Base-by-base conservation (phyloP, 2,888 invertebrate species). In the Acronicta leporina region DNA sequence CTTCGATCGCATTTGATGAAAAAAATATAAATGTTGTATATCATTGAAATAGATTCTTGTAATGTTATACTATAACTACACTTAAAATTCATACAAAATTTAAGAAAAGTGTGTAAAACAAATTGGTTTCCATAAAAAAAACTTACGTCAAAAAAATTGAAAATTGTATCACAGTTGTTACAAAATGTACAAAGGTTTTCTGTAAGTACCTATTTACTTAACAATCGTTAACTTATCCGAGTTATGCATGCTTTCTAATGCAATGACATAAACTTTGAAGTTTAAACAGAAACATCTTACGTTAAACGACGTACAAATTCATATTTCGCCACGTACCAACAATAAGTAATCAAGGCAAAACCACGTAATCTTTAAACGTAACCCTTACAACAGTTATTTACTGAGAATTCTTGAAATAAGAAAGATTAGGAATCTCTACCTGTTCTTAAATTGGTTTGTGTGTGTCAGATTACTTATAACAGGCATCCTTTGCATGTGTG, bases 321-420 rank as follows among this genome's bases (percentile, higher is more conserved):
- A 44, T 57, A 54, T 52, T 52, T 35, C 42, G n/a, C 56, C 62
- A 71, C 47, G 58, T 75, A 45, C 47, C 10, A 43, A 65, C 54
- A 47, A 42, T 59, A 61, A 14, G 13, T 57, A 55, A 72, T 71
- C 44, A 68, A 61, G 54, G 30, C 15, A 45, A 62, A 75, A 75
- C 61, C 44, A 70, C 58, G 47, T 75, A 69, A 65, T 67, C 61
- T 74, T 45, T n/a, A 30, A 61, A 73, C 53, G 52, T 71, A 63
- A 76, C 58, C 52, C 35, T 64, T 48, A 75, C 46, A 67, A 81
- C 82, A 76, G 81, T 81, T 81, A 81, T 77, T 72, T 77, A 75
- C 77, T 53, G n/a, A 78, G 74, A 81, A 78, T 81, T 76, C 63
- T 72, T 71, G 68, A 84, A 83, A 83, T 82, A 81, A 80, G 70